phyloP scores from a whole-genome alignment of 1,140 invertebrate genomes.

The Anastrepha ludens region DNA sequence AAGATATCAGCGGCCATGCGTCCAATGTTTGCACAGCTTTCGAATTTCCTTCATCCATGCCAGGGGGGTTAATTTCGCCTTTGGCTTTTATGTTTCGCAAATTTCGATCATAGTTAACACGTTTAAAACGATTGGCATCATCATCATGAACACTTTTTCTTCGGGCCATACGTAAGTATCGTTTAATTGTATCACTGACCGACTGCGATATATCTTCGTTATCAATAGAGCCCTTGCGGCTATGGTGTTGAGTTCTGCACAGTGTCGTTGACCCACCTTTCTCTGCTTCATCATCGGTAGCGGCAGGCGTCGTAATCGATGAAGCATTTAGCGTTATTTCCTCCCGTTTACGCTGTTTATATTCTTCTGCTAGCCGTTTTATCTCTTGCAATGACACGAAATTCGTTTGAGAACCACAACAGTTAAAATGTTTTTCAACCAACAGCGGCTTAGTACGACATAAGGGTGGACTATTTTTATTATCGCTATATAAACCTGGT shows the following conservation, averaged over 20 bases:
- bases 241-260: conserved; percentile 62
- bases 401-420: conserved; percentile 65
- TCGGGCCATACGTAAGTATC: conserved; percentile 87
- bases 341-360: conserved; percentile 65
- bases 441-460: neutral
- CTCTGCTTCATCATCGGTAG: conserved; percentile 63
- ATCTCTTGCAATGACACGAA: conserved; percentile 67
- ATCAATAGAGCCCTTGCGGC: conserved; percentile 83
- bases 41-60: conserved; percentile 82
- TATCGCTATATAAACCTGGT: neutral
- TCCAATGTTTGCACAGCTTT: conserved; percentile 86
- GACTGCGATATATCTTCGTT: conserved; percentile 89
- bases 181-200: conserved; percentile 88
- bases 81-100: conserved; percentile 88
- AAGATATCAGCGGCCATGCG: conserved; percentile 79
- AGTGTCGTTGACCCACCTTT: neutral
- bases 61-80: conserved; percentile 82
- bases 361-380: conserved; percentile 61
- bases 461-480: neutral
- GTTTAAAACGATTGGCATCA: conserved; percentile 87
- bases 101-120: conserved; percentile 91
- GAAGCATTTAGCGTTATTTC: conserved; percentile 49
- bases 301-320: conserved; percentile 51
- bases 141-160: conserved; percentile 89
- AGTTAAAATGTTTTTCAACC: conserved; percentile 56